Percentiles rank a stretch among this genome's conserved stretches.
These are phyloP conservation scores for Trimorus sp. DNA, from an alignment of 2,888 invertebrate species.

Conservation along the genomic window DNA sequence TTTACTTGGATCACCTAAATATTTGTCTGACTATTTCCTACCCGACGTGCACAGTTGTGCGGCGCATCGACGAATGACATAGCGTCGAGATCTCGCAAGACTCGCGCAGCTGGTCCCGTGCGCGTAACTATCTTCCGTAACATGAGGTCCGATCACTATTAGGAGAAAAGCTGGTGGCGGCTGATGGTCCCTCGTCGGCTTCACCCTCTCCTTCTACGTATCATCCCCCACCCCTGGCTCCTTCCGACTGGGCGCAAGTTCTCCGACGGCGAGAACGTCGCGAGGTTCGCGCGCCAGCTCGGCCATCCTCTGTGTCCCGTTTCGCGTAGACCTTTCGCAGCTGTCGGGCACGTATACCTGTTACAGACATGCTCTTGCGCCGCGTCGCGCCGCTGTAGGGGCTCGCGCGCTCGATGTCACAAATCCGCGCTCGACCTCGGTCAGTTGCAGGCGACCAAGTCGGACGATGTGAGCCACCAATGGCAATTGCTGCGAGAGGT, in stretches of 20 bases:
- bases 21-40: no score
- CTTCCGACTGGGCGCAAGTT: constrained; percentile 58
- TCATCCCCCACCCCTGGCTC: constrained; percentile 52
- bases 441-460: no score
- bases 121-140: constrained; percentile 63
- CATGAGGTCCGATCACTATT: constrained; percentile 65
- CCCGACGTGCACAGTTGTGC: no score
- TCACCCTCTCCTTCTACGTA: constrained; percentile 61
- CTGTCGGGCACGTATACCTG: constrained; percentile 43
- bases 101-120: constrained; percentile 66
- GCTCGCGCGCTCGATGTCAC: no score
- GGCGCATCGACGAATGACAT: no score
- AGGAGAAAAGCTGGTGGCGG: constrained; percentile 59
- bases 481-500: no score
- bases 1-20: no score
- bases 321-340: constrained; percentile 22
- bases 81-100: constrained; percentile 21
- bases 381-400: no score
- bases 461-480: no score
- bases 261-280: constrained; percentile 48
- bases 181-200: constrained; percentile 62
- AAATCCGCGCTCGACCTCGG: no score
- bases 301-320: not conserved
- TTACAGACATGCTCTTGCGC: constrained; percentile 29
- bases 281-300: constrained; percentile 39